Conservation (phyloP, 2,797 vertebrate species). For the Sarcophilus harrisii region DNA sequence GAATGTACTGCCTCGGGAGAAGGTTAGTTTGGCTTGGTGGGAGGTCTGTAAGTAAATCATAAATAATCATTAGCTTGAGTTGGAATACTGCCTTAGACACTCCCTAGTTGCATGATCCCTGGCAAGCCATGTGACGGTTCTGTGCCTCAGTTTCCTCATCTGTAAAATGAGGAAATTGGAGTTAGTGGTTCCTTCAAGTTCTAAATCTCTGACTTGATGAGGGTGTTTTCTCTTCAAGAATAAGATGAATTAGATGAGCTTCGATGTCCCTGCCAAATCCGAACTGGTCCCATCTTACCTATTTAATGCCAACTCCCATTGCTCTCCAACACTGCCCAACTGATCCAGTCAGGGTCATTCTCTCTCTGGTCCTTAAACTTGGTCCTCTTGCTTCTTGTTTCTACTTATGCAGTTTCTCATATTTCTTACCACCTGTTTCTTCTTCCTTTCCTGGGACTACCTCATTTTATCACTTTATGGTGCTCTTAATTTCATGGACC, state of each 20-base stretch:
- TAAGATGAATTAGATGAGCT: background rate
- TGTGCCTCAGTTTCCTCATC: background rate
- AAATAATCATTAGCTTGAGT: background rate
- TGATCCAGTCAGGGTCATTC: background rate
- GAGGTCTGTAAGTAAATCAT: background rate
- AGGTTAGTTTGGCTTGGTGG: background rate
- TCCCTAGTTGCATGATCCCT: background rate
- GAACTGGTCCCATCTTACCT: background rate
- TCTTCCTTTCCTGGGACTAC: background rate
- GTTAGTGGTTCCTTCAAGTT: background rate
- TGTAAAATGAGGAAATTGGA: background rate
- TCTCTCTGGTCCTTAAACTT: background rate
- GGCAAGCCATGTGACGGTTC: background rate
- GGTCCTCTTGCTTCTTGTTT: background rate
- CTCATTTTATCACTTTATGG: background rate
- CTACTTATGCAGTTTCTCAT: background rate
- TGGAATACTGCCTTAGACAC: background rate
- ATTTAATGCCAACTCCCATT: background rate
- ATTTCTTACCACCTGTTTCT: background rate
- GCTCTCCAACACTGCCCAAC: background rate
- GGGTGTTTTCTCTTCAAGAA: background rate
- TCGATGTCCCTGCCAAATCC: background rate
- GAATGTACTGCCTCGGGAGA: background rate
- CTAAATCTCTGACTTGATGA: background rate
- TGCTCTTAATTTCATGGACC: background rate